Percentiles rank a stretch among this genome's conserved stretches.
Conservation (phyloP, 2,888 invertebrate species). For the Apantesis nais region DNA sequence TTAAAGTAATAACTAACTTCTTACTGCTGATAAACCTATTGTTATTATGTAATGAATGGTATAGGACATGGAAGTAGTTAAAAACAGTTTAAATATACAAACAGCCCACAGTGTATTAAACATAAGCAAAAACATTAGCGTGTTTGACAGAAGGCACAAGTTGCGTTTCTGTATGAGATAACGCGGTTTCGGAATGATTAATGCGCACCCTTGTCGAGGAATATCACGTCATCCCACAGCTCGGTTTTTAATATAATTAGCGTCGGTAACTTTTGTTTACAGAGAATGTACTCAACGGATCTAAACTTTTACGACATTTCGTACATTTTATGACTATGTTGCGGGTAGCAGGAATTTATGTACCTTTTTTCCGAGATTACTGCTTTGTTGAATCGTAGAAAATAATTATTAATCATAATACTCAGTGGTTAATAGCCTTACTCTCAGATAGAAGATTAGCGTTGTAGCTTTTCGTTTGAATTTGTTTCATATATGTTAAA, state of each 20-base stretch:
- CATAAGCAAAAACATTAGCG: slow-evolving; percentile 46
- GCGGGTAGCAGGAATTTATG: slow-evolving; percentile 8
- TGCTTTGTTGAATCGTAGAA: slow-evolving; percentile 7
- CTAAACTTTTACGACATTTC: slow-evolving; percentile 38
- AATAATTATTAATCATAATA: slow-evolving; percentile 17
- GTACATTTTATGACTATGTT: slow-evolving; percentile 16
- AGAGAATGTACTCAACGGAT: slow-evolving; percentile 48
- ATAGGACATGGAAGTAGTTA: neutral
- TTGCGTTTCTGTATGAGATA: slow-evolving; percentile 68
- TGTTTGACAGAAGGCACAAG: slow-evolving; percentile 56
- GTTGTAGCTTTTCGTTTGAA: neutral
- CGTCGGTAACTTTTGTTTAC: slow-evolving; percentile 63
- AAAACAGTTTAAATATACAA: slow-evolving; percentile 11
- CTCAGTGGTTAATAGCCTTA: neutral
- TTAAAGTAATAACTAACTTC: neutral
- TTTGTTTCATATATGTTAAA: neutral
- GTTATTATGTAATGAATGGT: neutral
- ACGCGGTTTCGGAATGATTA: slow-evolving; percentile 72
- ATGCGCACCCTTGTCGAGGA: slow-evolving; percentile 71
- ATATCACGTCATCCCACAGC: slow-evolving; percentile 66
- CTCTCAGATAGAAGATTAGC: neutral
- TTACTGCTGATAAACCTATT: neutral
- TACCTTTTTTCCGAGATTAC: slow-evolving; percentile 10
- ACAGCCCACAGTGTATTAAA: slow-evolving; percentile 38
- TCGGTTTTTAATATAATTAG: slow-evolving; percentile 74